These are phyloP conservation scores for Charina bottae DNA, from an alignment of 2,113 vertebrate species.

Conservation along the genomic window DNA sequence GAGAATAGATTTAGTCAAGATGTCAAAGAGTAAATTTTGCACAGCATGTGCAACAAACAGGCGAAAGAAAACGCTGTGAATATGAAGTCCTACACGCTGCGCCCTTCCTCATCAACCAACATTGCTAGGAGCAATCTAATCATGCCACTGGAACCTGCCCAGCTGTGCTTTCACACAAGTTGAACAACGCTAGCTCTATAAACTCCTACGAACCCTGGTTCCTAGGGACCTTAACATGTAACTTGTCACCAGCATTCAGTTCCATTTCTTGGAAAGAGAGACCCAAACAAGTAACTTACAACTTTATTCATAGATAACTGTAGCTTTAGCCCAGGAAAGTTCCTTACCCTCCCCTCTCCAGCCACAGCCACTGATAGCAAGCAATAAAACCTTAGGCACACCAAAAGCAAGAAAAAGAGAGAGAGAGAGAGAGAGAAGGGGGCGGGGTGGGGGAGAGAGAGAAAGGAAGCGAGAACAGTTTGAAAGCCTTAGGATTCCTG, in stretches of 20 bases:
- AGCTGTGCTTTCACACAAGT: constrained; percentile 24
- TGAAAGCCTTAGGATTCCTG: constrained; percentile 26
- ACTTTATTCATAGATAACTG: constrained; percentile 19
- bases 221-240: constrained; percentile 18
- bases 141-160: constrained; percentile 49
- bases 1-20: constrained; percentile 79
- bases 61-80: constrained; percentile 65
- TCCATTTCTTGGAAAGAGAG: constrained; percentile 52
- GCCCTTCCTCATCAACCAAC: constrained; percentile 55
- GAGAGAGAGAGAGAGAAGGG: not conserved
- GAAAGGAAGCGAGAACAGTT: constrained; percentile 22
- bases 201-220: constrained; percentile 40
- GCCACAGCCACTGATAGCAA: constrained; percentile 22
- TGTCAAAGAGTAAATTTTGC: constrained; percentile 72
- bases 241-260: constrained; percentile 8
- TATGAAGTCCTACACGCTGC: constrained; percentile 57
- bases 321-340: constrained; percentile 41
- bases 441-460: not conserved
- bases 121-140: constrained; percentile 21
- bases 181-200: constrained; percentile 33
- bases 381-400: constrained; percentile 53
- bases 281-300: constrained; percentile 44
- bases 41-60: constrained; percentile 72
- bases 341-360: constrained; percentile 53
- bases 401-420: constrained; percentile 19